phyloP scores from a whole-genome alignment of 2,113 vertebrate species.

The Microtus oregoni region DNA sequence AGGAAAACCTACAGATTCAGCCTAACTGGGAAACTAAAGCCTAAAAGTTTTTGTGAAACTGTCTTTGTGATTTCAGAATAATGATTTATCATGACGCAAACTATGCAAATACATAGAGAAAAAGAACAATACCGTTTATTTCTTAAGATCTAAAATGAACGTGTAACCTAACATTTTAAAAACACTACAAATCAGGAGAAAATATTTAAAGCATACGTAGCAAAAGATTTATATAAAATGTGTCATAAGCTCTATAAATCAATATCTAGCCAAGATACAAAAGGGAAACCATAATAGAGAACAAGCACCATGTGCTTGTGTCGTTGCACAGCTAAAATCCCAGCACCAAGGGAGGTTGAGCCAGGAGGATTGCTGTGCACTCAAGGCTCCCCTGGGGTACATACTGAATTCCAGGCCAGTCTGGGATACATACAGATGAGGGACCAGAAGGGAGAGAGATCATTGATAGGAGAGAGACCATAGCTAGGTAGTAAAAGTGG shows the following conservation, averaged over 20 bases:
- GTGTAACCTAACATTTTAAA: conserved; percentile 29
- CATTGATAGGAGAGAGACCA: neutral
- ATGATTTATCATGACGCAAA: neutral
- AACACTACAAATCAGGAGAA: neutral
- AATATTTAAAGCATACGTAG: neutral
- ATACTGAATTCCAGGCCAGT: neutral
- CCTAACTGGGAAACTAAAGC: conserved; percentile 39
- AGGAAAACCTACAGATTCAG: neutral
- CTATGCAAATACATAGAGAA: neutral
- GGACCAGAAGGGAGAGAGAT: neutral
- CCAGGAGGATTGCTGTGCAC: neutral
- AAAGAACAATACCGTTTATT: neutral
- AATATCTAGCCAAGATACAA: conserved; percentile 20
- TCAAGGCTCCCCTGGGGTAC: neutral
- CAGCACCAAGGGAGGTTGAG: neutral
- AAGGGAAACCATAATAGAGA: conserved; percentile 18
- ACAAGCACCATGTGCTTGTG: too few species aligned
- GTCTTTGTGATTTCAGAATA: conserved; percentile 15
- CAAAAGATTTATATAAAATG: conserved; percentile 33
- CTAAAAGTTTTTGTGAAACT: neutral
- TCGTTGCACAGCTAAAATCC: neutral
- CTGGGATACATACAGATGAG: neutral
- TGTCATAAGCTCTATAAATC: neutral
- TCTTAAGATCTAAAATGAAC: conserved; percentile 45
- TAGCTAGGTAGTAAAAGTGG: neutral